Conservation (phyloP, 2,113 vertebrate genomes). For the Ailurus styani region DNA sequence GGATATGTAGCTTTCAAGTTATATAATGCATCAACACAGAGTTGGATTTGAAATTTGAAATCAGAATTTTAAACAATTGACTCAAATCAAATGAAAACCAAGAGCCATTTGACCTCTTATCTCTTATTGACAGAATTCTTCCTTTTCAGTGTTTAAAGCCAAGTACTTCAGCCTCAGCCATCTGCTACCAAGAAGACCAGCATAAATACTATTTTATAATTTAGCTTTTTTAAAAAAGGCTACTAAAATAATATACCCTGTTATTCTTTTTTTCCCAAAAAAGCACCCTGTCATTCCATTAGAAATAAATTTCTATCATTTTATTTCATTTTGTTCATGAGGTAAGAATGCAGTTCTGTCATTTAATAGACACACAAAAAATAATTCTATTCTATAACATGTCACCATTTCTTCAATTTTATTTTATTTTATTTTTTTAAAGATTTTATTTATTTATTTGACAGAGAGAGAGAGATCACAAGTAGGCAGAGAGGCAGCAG, state of each 20-base stretch:
- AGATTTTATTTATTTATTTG: too few species aligned
- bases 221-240: not conserved
- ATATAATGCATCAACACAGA: not conserved
- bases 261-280: too few species aligned
- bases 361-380: not conserved
- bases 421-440: too few species aligned
- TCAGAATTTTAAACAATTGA: not conserved
- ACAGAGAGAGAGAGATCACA: too few species aligned
- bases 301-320: not conserved
- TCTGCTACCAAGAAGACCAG: not conserved
- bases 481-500: too few species aligned
- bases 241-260: not conserved
- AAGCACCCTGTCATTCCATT: not conserved
- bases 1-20: not conserved
- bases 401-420: not conserved
- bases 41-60: not conserved
- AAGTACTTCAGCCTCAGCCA: not conserved
- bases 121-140: not conserved
- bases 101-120: not conserved
- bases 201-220: not conserved
- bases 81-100: not conserved
- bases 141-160: not conserved
- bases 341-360: not conserved
- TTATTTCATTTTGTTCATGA: not conserved
- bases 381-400: not conserved